Base-by-base conservation (phyloP, 37 sponge, comb jelly and placozoan species). In the Hexactinellida sp. region DNA sequence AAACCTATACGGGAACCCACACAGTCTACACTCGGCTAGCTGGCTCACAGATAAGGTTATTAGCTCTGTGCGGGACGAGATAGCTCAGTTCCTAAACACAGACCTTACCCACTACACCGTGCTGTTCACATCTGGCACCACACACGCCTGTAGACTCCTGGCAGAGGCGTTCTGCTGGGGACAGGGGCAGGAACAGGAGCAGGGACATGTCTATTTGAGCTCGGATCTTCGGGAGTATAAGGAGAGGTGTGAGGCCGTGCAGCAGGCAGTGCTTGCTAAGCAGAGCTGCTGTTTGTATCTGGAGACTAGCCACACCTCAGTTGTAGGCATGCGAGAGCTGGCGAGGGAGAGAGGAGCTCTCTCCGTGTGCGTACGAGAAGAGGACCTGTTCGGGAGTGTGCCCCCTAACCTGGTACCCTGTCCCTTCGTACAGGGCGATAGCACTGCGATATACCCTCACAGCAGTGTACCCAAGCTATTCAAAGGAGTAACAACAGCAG, bases 241-340 rank as follows among this genome's bases (percentile, higher is more conserved):
- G 0, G 38, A 63, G 37, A 55, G 7, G 0, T 0, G 19, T 54
- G 0, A 37, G 9, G 0, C 24, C 36, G 0, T 16, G 37, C 37
- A 24, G 41, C 3, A 41, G 54, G 85, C 54, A 52, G 36, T 47
- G 30, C 28, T 39, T 10, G 13, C 3, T 10, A 5, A 30, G 21
- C 23, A 82, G 7, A 96, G 94, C 83, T 55, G 93, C 35, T 92
- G 89, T 37, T 92, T 92, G 32, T 96, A 96, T 76, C 89, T 96
- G 0, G 92, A 92, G 37, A 91, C 94, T 87, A 92, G 91, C 85
- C 97, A 96, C 87, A 96, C 97, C 3, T 96, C 97, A n/a, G 97
- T 96, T 38, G 89, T 96, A 30, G 97, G 97, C 0, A 88, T 96
- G 88, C 88, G 97, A 54, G 93, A 94, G 83, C 87, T 88, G 0